Base-by-base conservation (phyloP, 2,888 invertebrate genomes). In the Exephanes ischioxanthus region DNA sequence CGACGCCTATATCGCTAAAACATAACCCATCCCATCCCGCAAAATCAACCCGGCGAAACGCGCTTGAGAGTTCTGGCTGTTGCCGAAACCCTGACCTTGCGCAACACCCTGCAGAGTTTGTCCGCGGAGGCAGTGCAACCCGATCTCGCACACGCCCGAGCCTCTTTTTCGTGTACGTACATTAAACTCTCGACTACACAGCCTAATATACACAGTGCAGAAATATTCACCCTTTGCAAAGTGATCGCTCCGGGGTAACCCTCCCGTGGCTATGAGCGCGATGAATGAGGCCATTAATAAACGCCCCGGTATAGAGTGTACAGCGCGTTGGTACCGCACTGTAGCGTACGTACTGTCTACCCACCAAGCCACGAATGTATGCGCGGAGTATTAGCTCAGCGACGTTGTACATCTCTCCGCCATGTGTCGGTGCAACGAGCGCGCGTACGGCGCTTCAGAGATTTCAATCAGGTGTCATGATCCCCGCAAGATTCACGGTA, bases 11-110 rank as follows among this genome's bases (percentile, higher is more conserved):
- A 82, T 81, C 67, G 79, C 80, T 63, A 76, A 79, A 83, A 80
- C 68, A 11, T 11, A 71, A 76, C 53, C n/a, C 85, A 22, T 80
- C 72, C 75, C 70, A 71, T 55, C 67, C 78, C 72, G 61, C 66
- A 63, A 11, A 75, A 82, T 48, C 55, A 78, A 77, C 33, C 26
- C 66, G 45, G 66, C 53, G 22, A 80, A 26, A 37, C 79, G 80
- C 51, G 51, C 58, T 53, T 75, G 81, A 75, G 83, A 76, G 72
- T 67, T 72, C 19, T 84, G 86, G 80, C 85, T 81, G 85, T 84
- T 83, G 80, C 86, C 80, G 82, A 87, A 89, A 88, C 89, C 90
- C 90, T 91, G 91, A 91, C 91, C 91, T 91, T 90, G 86, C 90
- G 86, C 87, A 86, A 79, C 83, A 83, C 53, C 75, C 66, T 14